Evolutionary conservation across 2,113 vertebrate genomes (phyloP).

Genomic region (Lichenostomus cassidix): DNA sequence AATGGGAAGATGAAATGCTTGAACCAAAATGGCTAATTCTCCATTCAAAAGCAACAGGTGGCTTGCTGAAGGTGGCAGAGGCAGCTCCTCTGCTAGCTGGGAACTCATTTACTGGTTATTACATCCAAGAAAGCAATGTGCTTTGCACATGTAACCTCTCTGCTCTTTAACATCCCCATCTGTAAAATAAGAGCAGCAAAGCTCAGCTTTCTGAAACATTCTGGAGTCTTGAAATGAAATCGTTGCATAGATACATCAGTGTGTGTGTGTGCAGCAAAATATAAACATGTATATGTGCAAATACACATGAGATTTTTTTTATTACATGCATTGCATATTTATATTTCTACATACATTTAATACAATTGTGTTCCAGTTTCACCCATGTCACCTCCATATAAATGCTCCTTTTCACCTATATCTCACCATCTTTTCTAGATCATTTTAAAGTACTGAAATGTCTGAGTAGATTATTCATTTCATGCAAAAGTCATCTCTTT

Average conservation of each 20-base stretch:
- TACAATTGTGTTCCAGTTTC: not conserved
- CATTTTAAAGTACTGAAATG: not conserved
- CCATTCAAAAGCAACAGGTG: constrained; percentile 38
- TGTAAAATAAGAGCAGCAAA: constrained; percentile 3
- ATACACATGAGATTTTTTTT: not conserved
- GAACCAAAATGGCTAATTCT: constrained; percentile 9
- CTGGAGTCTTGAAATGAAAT: not conserved
- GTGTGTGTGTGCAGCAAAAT: not conserved
- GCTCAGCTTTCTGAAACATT: not conserved
- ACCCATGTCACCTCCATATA: not conserved
- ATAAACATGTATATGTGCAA: not conserved
- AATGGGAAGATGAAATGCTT: not conserved
- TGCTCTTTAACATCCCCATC: constrained; percentile 19
- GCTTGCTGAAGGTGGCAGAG: constrained; percentile 35
- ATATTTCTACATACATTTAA: not conserved
- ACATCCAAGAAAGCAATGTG: constrained; percentile 24
- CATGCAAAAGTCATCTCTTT: not conserved
- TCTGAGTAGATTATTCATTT: constrained; percentile 9
- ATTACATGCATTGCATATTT: not conserved
- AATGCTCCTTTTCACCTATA: not conserved
- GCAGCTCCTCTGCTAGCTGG: constrained; percentile 15
- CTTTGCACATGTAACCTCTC: constrained; percentile 49
- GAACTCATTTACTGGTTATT: constrained; percentile 36
- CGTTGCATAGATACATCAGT: not conserved
- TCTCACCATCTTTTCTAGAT: not conserved